phyloP scores from a whole-genome alignment of 2,113 vertebrate species.

The Hyla sarda region DNA sequence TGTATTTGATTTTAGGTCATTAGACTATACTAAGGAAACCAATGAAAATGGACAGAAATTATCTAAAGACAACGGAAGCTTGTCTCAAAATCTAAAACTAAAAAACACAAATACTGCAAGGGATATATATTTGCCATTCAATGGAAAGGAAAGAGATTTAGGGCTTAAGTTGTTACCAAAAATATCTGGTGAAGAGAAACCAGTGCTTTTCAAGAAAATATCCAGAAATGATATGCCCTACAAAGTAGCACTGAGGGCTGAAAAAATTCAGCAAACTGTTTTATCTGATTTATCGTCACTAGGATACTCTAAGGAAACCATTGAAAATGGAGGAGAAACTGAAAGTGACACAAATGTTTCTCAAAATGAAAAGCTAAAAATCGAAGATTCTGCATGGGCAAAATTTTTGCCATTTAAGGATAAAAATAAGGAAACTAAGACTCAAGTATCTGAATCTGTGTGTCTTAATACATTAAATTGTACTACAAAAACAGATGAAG shows the following conservation, averaged over 20 bases:
- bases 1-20: neutral
- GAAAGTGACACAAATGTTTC: neutral
- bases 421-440: conserved; percentile 18
- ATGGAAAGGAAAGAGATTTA: conserved; percentile 56
- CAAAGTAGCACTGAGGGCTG: neutral
- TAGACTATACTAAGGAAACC: neutral
- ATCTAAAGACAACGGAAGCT: neutral
- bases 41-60: neutral
- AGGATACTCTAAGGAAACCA: neutral
- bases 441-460: neutral
- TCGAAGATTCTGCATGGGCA: neutral
- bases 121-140: conserved; percentile 51
- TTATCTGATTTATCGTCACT: neutral
- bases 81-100: neutral
- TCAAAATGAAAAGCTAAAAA: neutral
- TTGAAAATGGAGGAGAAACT: neutral
- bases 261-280: neutral
- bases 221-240: neutral
- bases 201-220: neutral
- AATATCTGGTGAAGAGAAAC: neutral
- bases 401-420: conserved; percentile 60
- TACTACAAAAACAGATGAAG: neutral
- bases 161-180: conserved; percentile 55
- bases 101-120: neutral
- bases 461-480: neutral